A percentile compares a stretch with the other conserved stretches of the same genome.
phyloP scores from a whole-genome alignment of 2,888 invertebrate genomes.

The Perizoma affinitatum region DNA sequence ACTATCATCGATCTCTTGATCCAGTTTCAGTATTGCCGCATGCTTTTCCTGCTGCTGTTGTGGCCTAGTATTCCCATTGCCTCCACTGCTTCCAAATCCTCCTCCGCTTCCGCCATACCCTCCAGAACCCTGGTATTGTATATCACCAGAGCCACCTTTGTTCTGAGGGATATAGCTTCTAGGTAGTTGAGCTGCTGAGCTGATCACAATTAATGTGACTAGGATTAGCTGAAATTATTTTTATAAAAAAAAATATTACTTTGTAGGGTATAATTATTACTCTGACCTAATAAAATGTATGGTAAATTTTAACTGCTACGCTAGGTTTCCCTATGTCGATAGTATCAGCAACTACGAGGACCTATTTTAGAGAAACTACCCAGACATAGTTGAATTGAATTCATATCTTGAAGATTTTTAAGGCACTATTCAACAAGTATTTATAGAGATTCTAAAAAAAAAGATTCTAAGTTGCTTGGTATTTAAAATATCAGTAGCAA shows the following conservation, averaged over 20 bases:
- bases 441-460: too few relatives aligned
- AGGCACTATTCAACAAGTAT: too few relatives aligned
- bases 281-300: too few relatives aligned
- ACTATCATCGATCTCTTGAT: conserved; percentile 60
- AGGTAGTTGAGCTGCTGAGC: conserved; percentile 61
- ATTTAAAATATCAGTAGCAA: too few relatives aligned
- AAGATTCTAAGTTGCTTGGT: too few relatives aligned
- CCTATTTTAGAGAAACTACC: too few relatives aligned
- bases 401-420: too few relatives aligned
- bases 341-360: too few relatives aligned
- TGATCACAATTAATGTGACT: conserved; percentile 48
- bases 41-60: conserved; percentile 65
- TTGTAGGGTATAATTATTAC: too few relatives aligned
- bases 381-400: too few relatives aligned
- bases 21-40: conserved; percentile 61
- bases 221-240: conserved; percentile 53
- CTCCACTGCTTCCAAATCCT: conserved; percentile 28
- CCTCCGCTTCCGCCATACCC: conserved; percentile 29
- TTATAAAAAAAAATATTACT: not conserved
- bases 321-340: too few relatives aligned
- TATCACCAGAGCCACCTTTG: conserved; percentile 21
- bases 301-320: not conserved
- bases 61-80: conserved; percentile 42
- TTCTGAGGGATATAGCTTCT: conserved; percentile 57
- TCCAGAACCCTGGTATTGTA: conserved; percentile 32